Evolutionary conservation across 1,140 invertebrate genomes (phyloP).

Genomic region (Phenacoccus solenopsis): DNA sequence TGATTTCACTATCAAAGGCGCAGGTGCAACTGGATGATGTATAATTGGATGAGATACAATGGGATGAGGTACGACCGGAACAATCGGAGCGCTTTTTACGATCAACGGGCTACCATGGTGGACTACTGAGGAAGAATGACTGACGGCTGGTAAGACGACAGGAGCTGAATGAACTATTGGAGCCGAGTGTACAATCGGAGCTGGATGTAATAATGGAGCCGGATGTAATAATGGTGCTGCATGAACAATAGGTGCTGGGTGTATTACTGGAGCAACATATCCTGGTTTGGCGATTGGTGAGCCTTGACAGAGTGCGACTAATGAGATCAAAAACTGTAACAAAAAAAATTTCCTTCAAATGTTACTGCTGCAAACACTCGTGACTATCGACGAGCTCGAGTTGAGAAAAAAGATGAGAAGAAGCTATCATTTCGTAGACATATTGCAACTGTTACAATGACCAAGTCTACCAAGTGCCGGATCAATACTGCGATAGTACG

Average conservation of each 20-base stretch:
- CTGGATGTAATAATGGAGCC: neutral
- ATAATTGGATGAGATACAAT: neutral
- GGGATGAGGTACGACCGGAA: neutral
- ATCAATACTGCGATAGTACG: too few relatives aligned
- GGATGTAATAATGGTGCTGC: neutral
- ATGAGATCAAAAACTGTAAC: neutral
- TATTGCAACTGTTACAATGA: too few relatives aligned
- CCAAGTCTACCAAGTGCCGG: too few relatives aligned
- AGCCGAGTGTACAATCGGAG: neutral
- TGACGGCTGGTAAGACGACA: neutral
- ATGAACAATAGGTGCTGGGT: neutral
- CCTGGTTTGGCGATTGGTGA: neutral
- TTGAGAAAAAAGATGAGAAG: too few relatives aligned
- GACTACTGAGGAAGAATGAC: neutral
- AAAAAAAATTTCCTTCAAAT: too few relatives aligned
- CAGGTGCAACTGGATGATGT: neutral
- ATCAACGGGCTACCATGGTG: neutral
- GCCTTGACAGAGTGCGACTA: neutral
- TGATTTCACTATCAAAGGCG: neutral
- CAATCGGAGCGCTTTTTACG: neutral
- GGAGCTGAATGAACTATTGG: neutral
- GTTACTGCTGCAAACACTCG: too few relatives aligned
- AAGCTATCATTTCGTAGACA: too few relatives aligned
- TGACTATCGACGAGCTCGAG: too few relatives aligned
- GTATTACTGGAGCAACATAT: neutral